A percentile compares a stretch with the other conserved stretches of the same genome.
These are phyloP conservation scores for Cryptocephalus moraei DNA, from an alignment of 2,888 invertebrate species.

Conservation along the genomic window DNA sequence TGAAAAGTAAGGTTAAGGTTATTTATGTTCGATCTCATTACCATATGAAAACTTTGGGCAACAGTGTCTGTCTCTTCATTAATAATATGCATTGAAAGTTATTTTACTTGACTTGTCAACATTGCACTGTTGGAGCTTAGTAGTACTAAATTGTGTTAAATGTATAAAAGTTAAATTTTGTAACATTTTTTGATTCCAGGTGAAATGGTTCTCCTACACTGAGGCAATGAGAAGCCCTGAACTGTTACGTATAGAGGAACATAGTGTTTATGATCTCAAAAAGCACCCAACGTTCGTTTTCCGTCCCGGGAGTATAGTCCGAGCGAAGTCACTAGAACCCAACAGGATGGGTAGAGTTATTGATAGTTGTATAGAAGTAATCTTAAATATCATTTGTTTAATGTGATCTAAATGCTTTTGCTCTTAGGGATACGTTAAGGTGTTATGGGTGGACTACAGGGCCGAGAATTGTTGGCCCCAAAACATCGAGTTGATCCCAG, in stretches of 20 bases:
- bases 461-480: constrained; percentile 88
- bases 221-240: constrained; percentile 24
- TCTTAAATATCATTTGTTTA: neutral
- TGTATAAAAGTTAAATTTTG: neutral
- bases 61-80: too few relatives aligned
- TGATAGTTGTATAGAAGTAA: constrained; percentile 68
- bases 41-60: too few relatives aligned
- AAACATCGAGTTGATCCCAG: constrained; percentile 55
- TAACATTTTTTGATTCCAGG: constrained; percentile 29
- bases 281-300: constrained; percentile 93
- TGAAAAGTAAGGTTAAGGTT: too few relatives aligned
- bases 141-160: neutral
- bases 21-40: too few relatives aligned
- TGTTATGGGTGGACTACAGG: constrained; percentile 87
- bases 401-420: neutral
- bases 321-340: constrained; percentile 41
- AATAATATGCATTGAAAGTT: too few relatives aligned
- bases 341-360: constrained; percentile 65
- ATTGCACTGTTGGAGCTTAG: too few relatives aligned
- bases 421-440: constrained; percentile 60
- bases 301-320: constrained; percentile 84
- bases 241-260: constrained; percentile 44
- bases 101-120: too few relatives aligned
- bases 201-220: constrained; percentile 85
- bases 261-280: constrained; percentile 90